These are phyloP conservation scores for Drosophila kohkoa DNA, from an alignment of 1,140 invertebrate genomes.

Conservation along the genomic window DNA sequence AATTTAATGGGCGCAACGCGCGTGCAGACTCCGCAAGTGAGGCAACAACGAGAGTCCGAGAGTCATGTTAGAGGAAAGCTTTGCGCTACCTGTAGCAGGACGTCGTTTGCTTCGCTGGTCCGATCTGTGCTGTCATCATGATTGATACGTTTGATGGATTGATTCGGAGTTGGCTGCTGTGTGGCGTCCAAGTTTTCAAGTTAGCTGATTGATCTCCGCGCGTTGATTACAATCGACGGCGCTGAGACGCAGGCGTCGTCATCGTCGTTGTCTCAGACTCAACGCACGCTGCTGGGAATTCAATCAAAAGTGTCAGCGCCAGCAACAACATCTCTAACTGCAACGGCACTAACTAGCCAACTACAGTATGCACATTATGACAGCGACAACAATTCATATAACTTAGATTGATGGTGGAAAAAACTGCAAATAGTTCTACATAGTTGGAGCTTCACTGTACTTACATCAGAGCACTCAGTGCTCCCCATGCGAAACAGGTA, in stretches of 20 bases:
- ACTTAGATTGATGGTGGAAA: too few species aligned
- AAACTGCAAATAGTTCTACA: not conserved
- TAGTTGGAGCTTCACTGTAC: slow-evolving; percentile 26
- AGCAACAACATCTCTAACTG: slow-evolving; percentile 65
- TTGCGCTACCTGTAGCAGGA: slow-evolving; percentile 32
- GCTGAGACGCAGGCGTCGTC: slow-evolving; percentile 20
- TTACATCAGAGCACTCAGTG: slow-evolving; percentile 26
- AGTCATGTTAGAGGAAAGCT: slow-evolving; percentile 43
- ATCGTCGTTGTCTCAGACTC: slow-evolving; percentile 30
- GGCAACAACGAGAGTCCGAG: slow-evolving; percentile 43
- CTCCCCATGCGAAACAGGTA: slow-evolving; percentile 70
- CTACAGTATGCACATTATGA: slow-evolving; percentile 17
- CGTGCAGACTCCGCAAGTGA: slow-evolving; percentile 65
- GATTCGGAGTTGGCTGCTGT: slow-evolving; percentile 71
- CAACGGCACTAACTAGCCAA: slow-evolving; percentile 62
- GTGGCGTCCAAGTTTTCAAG: slow-evolving; percentile 57
- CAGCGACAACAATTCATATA: too few species aligned
- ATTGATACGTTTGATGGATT: slow-evolving; percentile 85
- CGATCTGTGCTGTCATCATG: slow-evolving; percentile 79
- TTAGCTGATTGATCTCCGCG: slow-evolving; percentile 75
- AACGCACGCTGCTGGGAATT: slow-evolving; percentile 78
- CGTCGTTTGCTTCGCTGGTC: slow-evolving; percentile 20
- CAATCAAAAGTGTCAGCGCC: slow-evolving; percentile 83
- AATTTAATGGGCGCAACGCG: slow-evolving; percentile 79
- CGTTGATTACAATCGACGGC: slow-evolving; percentile 76